Base-by-base conservation (phyloP, 2,888 invertebrate genomes). In the Quadriops clusia region DNA sequence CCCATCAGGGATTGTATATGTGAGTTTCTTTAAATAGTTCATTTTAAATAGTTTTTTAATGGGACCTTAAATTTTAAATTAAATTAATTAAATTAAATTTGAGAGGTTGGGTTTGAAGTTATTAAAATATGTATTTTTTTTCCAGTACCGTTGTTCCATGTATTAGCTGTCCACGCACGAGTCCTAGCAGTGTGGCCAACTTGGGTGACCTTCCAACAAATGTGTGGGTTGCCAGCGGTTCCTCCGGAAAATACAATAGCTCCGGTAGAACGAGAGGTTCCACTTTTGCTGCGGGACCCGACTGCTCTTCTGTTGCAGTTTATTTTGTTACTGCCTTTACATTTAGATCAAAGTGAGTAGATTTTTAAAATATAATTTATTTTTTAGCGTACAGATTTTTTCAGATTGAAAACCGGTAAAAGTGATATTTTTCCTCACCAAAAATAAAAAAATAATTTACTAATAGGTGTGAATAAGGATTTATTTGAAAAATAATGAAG, bases 271-370 rank as follows among this genome's bases (percentile, higher is more conserved):
- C 61, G 66, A 36, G 74, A 77, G 56, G 77, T 94, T 50, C 93
- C 94, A 44, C 67, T 91, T 49, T 67, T 95, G 45, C 68, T 94
- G 46, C 70, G 79, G 31, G 94, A 95, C 67, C 86, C 89, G 3
- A 71, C 76, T 31, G 82, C 91, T 37, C 66, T 93, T 44, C 70
- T 95, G 23, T 68, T 91, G 51, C 91, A 93, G 58, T 75, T 91
- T 48, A 70, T 93, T 44, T 67, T 94, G 43, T 67, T 89, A 38
- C 73, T 91, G 40, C 91, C 93, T 11, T 64, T 82, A 38, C 78
- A 84, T 51, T 72, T 93, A 33, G 87, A 90, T 57, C 77, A 81
- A 67, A 82, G 91, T 90, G 56, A 67, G 72, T 67, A 37, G 5
- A 20, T 28, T 27, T 28, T 17, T 18, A 3, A 23, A n/a, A n/a